A percentile compares a stretch with the other conserved stretches of the same genome.
These are phyloP conservation scores for Hiodon alosoides DNA, from an alignment of 2,113 vertebrate genomes.

Conservation along the genomic window DNA sequence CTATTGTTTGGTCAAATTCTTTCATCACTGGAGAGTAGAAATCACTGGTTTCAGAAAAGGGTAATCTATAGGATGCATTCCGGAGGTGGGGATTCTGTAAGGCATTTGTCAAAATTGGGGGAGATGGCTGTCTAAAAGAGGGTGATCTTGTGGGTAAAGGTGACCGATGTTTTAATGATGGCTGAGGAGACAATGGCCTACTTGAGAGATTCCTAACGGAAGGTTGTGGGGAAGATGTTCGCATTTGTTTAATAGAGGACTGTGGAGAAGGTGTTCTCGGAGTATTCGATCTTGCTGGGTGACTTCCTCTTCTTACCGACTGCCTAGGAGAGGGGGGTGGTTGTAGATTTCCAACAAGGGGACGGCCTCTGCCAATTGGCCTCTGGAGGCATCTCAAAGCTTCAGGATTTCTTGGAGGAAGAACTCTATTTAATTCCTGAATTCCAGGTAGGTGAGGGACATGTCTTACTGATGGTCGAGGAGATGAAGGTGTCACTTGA, in stretches of 20 bases:
- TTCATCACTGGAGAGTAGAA: constrained; percentile 25
- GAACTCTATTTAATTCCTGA: constrained; percentile 35
- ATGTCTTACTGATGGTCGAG: constrained; percentile 28
- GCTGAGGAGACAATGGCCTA: constrained; percentile 36
- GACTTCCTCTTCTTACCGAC: constrained; percentile 49
- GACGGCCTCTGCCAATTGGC: constrained; percentile 59
- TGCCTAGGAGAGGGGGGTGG: constrained; percentile 32
- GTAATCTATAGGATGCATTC: constrained; percentile 46
- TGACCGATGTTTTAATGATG: constrained; percentile 37
- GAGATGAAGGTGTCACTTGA: constrained; percentile 45
- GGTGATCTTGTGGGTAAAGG: constrained; percentile 34
- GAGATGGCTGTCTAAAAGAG: constrained; percentile 27
- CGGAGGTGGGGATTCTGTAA: constrained; percentile 30
- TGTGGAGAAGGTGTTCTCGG: constrained; percentile 51
- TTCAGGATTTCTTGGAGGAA: constrained; percentile 43
- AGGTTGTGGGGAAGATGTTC: constrained; percentile 44
- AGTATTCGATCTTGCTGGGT: background rate
- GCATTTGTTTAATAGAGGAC: constrained; percentile 53
- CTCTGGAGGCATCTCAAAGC: constrained; percentile 44
- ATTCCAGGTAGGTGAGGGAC: constrained; percentile 10
- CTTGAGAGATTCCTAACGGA: constrained; percentile 41
- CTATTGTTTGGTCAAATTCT: constrained; percentile 25
- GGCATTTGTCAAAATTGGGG: constrained; percentile 24
- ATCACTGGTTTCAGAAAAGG: constrained; percentile 31
- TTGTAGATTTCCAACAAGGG: constrained; percentile 46